Percentiles rank a stretch among this genome's conserved stretches.
phyloP scores from a whole-genome alignment of 2,797 vertebrate genomes.

The Urocyon cinereoargenteus region DNA sequence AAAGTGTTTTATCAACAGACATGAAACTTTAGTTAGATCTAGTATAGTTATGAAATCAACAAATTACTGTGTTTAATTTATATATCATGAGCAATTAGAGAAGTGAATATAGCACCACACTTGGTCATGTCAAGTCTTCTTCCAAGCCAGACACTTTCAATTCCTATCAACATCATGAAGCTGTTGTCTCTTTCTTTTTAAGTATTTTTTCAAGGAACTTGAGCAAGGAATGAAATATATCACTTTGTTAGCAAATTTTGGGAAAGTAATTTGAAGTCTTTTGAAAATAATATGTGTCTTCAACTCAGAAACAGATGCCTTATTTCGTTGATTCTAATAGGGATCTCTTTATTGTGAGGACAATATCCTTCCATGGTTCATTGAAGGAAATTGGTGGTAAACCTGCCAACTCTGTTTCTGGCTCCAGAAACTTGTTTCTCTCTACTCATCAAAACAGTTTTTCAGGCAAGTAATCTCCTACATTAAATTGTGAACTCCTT shows the following conservation, averaged over 20 bases:
- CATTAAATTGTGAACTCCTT: background rate
- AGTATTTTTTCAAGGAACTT: slow-evolving; percentile 38
- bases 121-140: background rate
- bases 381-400: background rate
- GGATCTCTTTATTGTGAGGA: background rate
- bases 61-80: slow-evolving; percentile 29
- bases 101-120: background rate
- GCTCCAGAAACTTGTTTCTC: background rate
- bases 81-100: slow-evolving; percentile 7
- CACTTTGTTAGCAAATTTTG: background rate
- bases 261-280: background rate
- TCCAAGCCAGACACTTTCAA: background rate
- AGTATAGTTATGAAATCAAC: background rate
- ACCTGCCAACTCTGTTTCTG: background rate
- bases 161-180: background rate
- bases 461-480: background rate
- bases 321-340: background rate
- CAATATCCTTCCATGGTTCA: background rate
- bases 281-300: background rate
- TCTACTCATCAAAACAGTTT: background rate
- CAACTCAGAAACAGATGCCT: background rate
- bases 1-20: background rate
- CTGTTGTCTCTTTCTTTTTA: slow-evolving; percentile 7
- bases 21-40: background rate
- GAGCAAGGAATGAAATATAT: background rate